Base-by-base conservation (phyloP, 2,797 vertebrate genomes). In the Pipistrellus kuhlii region DNA sequence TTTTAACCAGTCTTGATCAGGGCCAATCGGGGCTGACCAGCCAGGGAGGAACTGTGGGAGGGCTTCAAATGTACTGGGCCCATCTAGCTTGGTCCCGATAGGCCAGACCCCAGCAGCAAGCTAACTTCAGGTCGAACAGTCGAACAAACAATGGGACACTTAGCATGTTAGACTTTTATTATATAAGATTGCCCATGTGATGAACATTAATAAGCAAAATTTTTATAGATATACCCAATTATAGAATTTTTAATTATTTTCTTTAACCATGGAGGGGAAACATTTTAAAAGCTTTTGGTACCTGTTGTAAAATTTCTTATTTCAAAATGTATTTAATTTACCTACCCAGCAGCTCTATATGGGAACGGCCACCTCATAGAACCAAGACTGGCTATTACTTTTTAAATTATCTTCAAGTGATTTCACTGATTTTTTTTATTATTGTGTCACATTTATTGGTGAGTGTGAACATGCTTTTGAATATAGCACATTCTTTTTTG, bases 201-300 rank as follows among this genome's bases (percentile, higher is more conserved):
- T 59, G 32, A 94, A 48, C 51, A 75, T 59, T 30, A 62, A 77
- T n/a, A 21, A 84, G 32, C 38, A 35, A 76, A 32, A 46, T 80
- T 35, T 30, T 66, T 86, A 62, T 53, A 90, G 41, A 44, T 17
- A 46, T 21, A 85, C 9, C 32, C 21, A 7, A 10, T 53, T 25
- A 25, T 30, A 38, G 21, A 27, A 46, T 90, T 83, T 85, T 83
- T 84, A 15, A 84, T 95, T 75, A 38, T 87, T 78, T 64, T 92
- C 66, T 27, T 93, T 80, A 82, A 38, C 80, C 4, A 77, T 35
- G 38, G 8, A 71, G 14, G 46, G 32, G 73, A 92, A 92, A 85
- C 9, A 48, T 73, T 71, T 72, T 68, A 44, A 85, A 77, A 27
- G 8, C 20, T 55, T 81, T 55, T 32, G 1, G 21, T 80, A 76